Conservation (phyloP, 2,888 invertebrate genomes). For the Xestia c-nigrum region DNA sequence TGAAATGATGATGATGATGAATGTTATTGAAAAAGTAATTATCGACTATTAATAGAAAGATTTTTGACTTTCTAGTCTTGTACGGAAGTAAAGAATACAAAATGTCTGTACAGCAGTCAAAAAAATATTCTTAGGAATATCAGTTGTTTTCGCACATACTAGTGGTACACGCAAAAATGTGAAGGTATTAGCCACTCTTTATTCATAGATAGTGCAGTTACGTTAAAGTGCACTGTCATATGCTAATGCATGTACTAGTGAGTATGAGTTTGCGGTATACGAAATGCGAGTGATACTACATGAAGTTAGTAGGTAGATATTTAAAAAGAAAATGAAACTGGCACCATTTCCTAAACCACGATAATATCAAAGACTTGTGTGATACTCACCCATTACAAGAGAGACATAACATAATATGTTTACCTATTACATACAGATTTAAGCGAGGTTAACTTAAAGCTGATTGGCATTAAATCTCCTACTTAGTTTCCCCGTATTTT, state of each 20-base stretch:
- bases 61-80: not conserved
- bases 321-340: not conserved
- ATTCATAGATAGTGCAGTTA: conserved; percentile 35
- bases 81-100: not conserved
- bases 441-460: not conserved
- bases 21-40: too few relatives aligned
- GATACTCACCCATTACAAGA: not conserved
- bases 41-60: too few relatives aligned
- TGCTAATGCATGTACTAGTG: conserved; percentile 30
- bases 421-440: not conserved
- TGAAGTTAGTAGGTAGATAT: not conserved
- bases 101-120: not conserved
- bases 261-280: conserved; percentile 34
- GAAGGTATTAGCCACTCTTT: conserved; percentile 22
- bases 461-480: not conserved
- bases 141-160: not conserved
- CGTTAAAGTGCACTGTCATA: conserved; percentile 49
- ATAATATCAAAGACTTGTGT: not conserved
- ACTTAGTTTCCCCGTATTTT: not conserved
- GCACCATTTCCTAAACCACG: not conserved
- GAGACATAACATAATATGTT: not conserved
- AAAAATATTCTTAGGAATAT: not conserved
- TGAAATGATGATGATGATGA: too few relatives aligned
- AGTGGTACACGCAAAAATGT: not conserved
- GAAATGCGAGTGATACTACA: conserved; percentile 3